Base-by-base conservation (phyloP, 2,113 vertebrate species). In the Elephas maximus region DNA sequence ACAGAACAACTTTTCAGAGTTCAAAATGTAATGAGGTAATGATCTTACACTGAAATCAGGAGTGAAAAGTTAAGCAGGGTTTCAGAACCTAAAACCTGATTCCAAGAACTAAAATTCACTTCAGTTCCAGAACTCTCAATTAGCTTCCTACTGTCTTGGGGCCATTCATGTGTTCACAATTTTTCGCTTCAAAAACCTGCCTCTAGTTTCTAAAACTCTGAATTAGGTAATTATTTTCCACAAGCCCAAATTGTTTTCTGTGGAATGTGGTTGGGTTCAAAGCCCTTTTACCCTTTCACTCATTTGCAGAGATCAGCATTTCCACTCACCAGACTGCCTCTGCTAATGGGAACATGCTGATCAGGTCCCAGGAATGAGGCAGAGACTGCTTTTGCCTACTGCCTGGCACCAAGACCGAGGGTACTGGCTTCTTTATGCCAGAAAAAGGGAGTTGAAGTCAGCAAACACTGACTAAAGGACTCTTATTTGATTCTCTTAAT, bases 171-270 rank as follows among this genome's bases (percentile, higher is more conserved):
- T 5, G 23, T 69, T 90, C 18, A 84, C 5, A 21, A 60, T 88
- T 67, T 90, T 79, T 45, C 24, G 12, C 18, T 69, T 30, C 45
- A 69, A 67, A 88, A 90, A 41, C 20, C n/a, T 78, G 45, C 33
- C 44, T 89, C 62, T 85, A 15, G 37, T 73, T 93, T 33, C 26
- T 33, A 85, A 80, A 57, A 88, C 33, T 91, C 10, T 82, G 78
- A 85, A 91, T 85, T 92, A 90, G 87, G 30, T 62, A 80, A 88
- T 87, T 90, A 92, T 76, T 89, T 97, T 80, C 91, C 33, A 86
- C 26, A 69, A 96, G n/a, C 44, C 73, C 37, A 69, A 78, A 88
- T 45, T 26, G 37, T 86, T 76, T 45, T 73, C 87, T 41, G 14
- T 67, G 62, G 30, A 53, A 44, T 67, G 63, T 37, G 37, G 17